These are phyloP conservation scores for Champsocephalus esox DNA, from an alignment of 2,797 vertebrate species.

Conservation along the genomic window DNA sequence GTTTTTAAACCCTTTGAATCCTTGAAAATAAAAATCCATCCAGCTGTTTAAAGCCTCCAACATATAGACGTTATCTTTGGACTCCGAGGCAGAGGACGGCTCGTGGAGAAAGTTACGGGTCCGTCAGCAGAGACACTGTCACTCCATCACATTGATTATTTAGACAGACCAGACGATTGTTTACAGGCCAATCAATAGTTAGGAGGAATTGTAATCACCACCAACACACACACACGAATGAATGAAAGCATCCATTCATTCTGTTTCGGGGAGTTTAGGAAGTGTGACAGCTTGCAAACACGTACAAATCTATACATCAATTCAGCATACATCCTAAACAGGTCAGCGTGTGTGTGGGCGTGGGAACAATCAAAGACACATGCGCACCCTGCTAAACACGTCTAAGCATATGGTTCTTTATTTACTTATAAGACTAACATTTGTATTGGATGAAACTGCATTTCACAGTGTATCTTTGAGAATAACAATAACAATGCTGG, in stretches of 20 bases:
- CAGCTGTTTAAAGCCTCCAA: neutral
- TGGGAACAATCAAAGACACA: neutral
- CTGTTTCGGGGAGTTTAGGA: constrained; percentile 34
- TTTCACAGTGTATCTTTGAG: neutral
- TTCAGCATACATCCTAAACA: constrained; percentile 33
- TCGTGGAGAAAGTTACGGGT: constrained; percentile 32
- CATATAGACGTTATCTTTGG: neutral
- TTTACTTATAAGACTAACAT: neutral
- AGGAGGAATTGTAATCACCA: constrained; percentile 42
- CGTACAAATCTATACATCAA: constrained; percentile 32
- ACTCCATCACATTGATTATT: constrained; percentile 66
- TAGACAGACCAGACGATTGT: constrained; percentile 54
- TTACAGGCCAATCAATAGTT: constrained; percentile 69
- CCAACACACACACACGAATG: constrained; percentile 34
- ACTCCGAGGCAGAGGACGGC: neutral
- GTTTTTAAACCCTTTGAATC: no score
- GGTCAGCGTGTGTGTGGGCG: constrained; percentile 44
- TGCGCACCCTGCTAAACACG: neutral
- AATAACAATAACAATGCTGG: neutral
- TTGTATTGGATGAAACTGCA: neutral
- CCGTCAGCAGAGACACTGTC: constrained; percentile 51
- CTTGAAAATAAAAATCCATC: neutral
- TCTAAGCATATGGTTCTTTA: constrained; percentile 6
- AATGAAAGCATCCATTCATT: constrained; percentile 36
- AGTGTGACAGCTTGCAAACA: constrained; percentile 5